Base-by-base conservation (phyloP, 1,140 invertebrate species). In the Achroia grisella region DNA sequence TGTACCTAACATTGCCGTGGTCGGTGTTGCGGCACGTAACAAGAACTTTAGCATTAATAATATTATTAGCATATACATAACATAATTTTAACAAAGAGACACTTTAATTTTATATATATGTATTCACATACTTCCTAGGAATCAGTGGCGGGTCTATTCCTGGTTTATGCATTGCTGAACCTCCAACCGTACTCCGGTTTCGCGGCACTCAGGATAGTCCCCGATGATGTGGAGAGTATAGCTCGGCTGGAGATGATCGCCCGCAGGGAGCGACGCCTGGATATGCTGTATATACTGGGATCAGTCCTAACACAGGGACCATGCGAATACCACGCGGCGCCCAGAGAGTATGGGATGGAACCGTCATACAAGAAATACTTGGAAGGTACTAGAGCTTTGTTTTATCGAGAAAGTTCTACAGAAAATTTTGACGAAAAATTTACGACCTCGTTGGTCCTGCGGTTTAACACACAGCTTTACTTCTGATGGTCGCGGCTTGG, bases 291-390 rank as follows among this genome's bases (percentile, higher is more conserved):
- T 34, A 67, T 78, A 15, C 37, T 83, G 4, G 77, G 62, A 0
- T 39, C 57, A 1, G 28, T 81, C 2, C 51, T 83, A 4, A 56
- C 71, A 4, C 56, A 64, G 10, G 59, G 63, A 0, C 66, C 64
- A 0, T 44, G 51, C 2, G 61, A 77, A 39, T 80, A 58, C 15
- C 71, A 75, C 23, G 69, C 54, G 0, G 61, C 40, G 0, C 43
- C 62, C 8, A 50, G 73, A 4, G 72, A 78, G 10, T 47, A 67
- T n/a, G 79, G 76, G 1, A 64, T 83, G 53, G 79, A 83, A n/a
- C 11, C 32, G 0, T 14, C 62, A 0, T 42, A 66, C 1, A 62
- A 55, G 14, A 83, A 80, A 10, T 72, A 78, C 55, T 49, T 72
- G n/a, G 70, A 78, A 53, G 67, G 78, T 80, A 51, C 42, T n/a